These are phyloP conservation scores for Acanthurus lineatus DNA, from an alignment of 2,797 vertebrate species.

Conservation along the genomic window DNA sequence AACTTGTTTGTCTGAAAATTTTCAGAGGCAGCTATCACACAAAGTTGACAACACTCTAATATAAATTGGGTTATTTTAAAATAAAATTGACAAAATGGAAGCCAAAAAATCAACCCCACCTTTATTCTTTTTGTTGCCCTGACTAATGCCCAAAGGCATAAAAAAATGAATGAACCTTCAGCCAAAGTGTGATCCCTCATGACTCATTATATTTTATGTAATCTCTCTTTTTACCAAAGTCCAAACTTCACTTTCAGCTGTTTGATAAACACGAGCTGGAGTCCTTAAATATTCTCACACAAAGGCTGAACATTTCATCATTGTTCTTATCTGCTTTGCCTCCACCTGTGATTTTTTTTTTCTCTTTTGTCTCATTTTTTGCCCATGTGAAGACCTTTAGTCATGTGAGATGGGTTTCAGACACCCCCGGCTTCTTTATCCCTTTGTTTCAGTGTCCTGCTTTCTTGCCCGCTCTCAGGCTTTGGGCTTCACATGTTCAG, in stretches of 20 bases:
- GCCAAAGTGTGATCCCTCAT: not conserved
- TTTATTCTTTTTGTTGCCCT: not conserved
- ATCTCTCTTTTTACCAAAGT: not conserved
- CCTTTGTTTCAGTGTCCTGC: constrained; percentile 63
- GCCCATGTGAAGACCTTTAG: constrained; percentile 9
- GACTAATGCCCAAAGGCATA: too few species aligned
- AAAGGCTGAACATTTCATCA: not conserved
- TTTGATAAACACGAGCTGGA: not conserved
- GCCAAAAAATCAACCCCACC: not conserved
- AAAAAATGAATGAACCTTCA: too few species aligned
- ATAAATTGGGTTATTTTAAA: too few species aligned
- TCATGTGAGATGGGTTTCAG: constrained; percentile 14
- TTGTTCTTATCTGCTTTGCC: constrained; percentile 8
- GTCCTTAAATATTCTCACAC: not conserved
- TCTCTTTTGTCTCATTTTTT: constrained; percentile 11
- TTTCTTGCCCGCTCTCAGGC: constrained; percentile 31
- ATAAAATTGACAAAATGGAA: too few species aligned
- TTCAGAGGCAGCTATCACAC: too few species aligned
- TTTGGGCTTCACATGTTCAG: constrained; percentile 65
- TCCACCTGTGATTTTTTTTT: not conserved
- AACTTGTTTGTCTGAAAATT: too few species aligned
- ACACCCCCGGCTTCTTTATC: constrained; percentile 18
- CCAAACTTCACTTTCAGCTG: not conserved
- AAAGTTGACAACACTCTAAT: too few species aligned
- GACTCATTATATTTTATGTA: not conserved